Evolutionary conservation across 2,797 vertebrate genomes (phyloP).

Genomic region (Tragelaphus oryx): DNA sequence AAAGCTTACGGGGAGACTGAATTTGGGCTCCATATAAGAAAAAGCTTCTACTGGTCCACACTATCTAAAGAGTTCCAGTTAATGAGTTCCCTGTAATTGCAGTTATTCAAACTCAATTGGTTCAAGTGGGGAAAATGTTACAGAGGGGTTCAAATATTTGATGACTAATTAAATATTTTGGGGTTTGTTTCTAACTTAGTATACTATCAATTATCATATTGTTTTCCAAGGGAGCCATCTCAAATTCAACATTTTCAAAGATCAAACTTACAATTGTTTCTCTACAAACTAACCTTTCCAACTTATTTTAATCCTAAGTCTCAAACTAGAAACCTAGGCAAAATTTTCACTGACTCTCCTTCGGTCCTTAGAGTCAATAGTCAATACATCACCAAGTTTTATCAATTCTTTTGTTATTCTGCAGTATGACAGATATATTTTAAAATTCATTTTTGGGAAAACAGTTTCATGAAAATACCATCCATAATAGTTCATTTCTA

Average conservation of each 20-base stretch:
- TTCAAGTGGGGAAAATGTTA: neutral
- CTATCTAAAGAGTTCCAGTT: neutral
- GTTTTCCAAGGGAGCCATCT: neutral
- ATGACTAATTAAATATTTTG: neutral
- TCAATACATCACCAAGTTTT: neutral
- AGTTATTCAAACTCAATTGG: neutral
- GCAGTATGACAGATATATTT: neutral
- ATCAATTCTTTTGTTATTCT: neutral
- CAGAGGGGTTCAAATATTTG: neutral
- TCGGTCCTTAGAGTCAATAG: neutral
- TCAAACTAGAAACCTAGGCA: neutral
- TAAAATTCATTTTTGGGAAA: constrained; percentile 5
- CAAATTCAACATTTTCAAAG: constrained; percentile 19
- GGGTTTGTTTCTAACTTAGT: neutral
- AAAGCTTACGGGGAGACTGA: neutral
- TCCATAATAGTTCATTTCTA: neutral
- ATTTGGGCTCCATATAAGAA: neutral
- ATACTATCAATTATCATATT: neutral
- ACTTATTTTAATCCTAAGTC: neutral
- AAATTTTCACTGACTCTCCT: neutral
- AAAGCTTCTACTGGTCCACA: neutral
- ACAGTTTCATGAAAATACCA: neutral
- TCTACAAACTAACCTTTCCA: neutral
- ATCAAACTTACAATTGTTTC: neutral
- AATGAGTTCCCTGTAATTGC: neutral